Evolutionary conservation across 2,113 vertebrate genomes (phyloP).

Genomic region (Phocoena sinus): DNA sequence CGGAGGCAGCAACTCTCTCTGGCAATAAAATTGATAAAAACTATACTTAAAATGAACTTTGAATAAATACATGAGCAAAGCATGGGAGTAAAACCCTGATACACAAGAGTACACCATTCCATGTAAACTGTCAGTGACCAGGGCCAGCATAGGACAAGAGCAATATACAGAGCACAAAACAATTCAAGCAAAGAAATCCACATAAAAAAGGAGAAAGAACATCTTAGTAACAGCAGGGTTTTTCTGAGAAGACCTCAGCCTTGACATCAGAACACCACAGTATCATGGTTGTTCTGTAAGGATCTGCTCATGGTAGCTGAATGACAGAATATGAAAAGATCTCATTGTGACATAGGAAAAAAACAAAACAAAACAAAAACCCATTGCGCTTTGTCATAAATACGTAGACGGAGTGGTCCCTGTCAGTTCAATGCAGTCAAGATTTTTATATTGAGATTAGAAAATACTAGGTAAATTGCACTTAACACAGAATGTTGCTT

Average conservation of each 20-base stretch:
- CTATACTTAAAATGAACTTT: background rate
- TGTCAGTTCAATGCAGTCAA: background rate
- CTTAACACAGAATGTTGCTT: background rate
- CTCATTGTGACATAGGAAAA: background rate
- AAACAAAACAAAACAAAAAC: background rate
- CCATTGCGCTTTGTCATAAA: background rate
- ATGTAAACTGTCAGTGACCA: background rate
- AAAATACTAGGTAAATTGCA: background rate
- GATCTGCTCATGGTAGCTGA: background rate
- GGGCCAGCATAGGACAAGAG: background rate
- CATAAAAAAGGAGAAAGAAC: background rate
- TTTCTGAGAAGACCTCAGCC: background rate
- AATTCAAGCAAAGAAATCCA: background rate
- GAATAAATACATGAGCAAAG: background rate
- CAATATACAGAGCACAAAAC: background rate
- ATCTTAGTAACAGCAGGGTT: background rate
- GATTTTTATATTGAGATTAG: background rate
- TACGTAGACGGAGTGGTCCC: background rate
- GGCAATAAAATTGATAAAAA: background rate
- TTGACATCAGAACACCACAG: background rate
- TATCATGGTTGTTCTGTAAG: background rate
- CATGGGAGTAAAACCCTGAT: background rate
- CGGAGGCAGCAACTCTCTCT: background rate
- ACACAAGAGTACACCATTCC: background rate
- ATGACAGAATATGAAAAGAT: background rate